Base-by-base conservation (phyloP, 2,888 invertebrate genomes). In the Ormyrus labotus region DNA sequence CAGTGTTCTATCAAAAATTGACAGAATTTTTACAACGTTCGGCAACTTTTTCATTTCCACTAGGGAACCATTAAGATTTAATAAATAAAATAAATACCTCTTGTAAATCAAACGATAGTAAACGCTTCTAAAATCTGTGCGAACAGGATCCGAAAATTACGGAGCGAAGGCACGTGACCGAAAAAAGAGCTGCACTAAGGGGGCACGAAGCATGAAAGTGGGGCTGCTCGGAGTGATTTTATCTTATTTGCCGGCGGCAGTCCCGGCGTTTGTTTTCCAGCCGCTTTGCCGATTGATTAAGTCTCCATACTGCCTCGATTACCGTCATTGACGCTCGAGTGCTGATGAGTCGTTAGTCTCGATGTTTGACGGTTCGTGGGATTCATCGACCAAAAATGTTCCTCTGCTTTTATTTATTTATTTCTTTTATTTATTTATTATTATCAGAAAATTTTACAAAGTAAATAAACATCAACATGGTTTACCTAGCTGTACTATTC, bases 211-310 rank as follows among this genome's bases (percentile, higher is more conserved):
- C 34, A 10, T 5, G 45, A n/a, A 34, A 48, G 51, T 34, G 7
- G 10, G 34, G 8, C 48, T 64, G 13, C 61, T 89, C 87, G 87
- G 87, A 87, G 90, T 89, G 88, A 90, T 90, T 90, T 90, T 89
- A 89, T 90, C 90, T 89, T 89, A 90, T 90, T 89, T 88, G 86
- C 85, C 10, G 64, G 67, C 61, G 50, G 48, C 7, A 8, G 71
- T 83, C 83, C 82, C 78, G 79, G 55, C 81, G 83, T 89, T 90
- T 90, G 89, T 90, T 90, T 90, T 90, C 89, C 89, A 88, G 85
- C 85, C 90, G 88, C 88, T 90, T 34, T 90, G 88, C 90, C 89
- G 87, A 89, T 90, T 89, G 88, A 90, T 90, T 89, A 89, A 88
- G 87, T 88, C 85, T 84, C 83, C 85, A 84, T 34, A 34, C 4